A percentile compares a stretch with the other conserved stretches of the same genome.
These are phyloP conservation scores for Actinia tenebrosa DNA, from an alignment of 64 coral and sea anemone genomes.

Conservation along the genomic window DNA sequence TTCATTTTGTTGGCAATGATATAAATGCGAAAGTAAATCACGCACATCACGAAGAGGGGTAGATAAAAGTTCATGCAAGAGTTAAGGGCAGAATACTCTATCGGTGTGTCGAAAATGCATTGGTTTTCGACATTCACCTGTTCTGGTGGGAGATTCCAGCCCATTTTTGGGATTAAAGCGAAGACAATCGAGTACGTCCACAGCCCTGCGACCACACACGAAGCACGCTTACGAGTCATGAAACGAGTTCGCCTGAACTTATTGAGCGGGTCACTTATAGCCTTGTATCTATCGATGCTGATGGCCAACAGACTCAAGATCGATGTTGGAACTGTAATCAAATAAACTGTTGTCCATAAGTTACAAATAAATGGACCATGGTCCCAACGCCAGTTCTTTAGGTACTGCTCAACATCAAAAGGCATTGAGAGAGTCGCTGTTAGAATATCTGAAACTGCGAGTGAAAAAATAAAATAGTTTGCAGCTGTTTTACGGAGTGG, in stretches of 20 bases:
- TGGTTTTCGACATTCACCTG: neutral
- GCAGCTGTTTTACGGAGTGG: conserved; percentile 22
- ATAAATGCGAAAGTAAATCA: conserved; percentile 62
- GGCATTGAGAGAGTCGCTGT: conserved; percentile 51
- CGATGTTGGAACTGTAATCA: conserved; percentile 78
- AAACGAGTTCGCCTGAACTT: conserved; percentile 26
- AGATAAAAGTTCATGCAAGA: conserved; percentile 83
- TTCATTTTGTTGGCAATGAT: conserved; percentile 7
- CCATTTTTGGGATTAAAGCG: conserved; percentile 59
- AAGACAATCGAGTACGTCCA: conserved; percentile 73
- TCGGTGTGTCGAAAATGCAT: conserved; percentile 52
- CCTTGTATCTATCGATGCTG: conserved; percentile 74
- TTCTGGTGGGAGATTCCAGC: conserved; percentile 41
- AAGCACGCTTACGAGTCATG: conserved; percentile 58
- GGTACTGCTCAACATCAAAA: conserved; percentile 53
- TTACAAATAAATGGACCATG: conserved; percentile 52
- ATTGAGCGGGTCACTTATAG: conserved; percentile 65
- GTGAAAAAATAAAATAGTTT: conserved; percentile 50
- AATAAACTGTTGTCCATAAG: conserved; percentile 71
- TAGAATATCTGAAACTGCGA: conserved; percentile 57
- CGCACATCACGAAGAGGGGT: conserved; percentile 72
- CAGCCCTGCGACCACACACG: conserved; percentile 39
- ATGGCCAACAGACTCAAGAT: conserved; percentile 84
- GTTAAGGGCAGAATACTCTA: conserved; percentile 61
- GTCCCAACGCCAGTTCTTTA: conserved; percentile 34